Percentiles rank a stretch among this genome's conserved stretches.
Evolutionary conservation across 2,797 vertebrate species (phyloP).

Genomic region (Tachyglossus aculeatus): DNA sequence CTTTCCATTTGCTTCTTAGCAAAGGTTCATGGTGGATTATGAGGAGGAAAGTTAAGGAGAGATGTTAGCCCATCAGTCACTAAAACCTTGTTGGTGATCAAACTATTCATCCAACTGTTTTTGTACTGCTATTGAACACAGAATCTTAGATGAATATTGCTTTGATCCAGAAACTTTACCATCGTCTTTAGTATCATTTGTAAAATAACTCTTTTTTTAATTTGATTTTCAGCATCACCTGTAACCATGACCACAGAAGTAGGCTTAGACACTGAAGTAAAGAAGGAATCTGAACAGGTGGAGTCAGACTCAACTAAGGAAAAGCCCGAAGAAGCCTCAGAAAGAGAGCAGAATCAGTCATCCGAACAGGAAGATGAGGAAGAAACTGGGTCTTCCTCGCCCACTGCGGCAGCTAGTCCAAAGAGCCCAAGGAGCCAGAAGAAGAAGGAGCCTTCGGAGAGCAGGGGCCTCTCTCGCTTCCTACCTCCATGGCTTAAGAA

Average conservation of each 20-base stretch:
- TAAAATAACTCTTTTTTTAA: conserved; percentile 16
- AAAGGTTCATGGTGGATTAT: neutral
- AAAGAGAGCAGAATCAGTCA: conserved; percentile 60
- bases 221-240: conserved; percentile 73
- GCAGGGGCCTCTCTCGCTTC: conserved; percentile 92
- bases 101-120: too few relatives aligned
- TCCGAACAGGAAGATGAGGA: conserved; percentile 45
- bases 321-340: conserved; percentile 62
- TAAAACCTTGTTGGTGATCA: too few relatives aligned
- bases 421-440: conserved; percentile 69
- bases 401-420: conserved; percentile 49
- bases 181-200: neutral
- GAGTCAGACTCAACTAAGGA: conserved; percentile 64
- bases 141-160: too few relatives aligned
- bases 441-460: conserved; percentile 75
- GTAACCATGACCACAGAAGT: conserved; percentile 92
- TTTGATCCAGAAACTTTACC: too few relatives aligned
- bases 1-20: neutral
- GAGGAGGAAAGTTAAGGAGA: neutral
- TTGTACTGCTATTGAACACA: too few relatives aligned
- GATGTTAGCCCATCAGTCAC: too few relatives aligned
- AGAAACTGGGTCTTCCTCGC: conserved; percentile 53
- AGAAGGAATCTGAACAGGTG: conserved; percentile 77
- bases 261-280: conserved; percentile 85
- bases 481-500: conserved; percentile 97